Percentiles rank a stretch among this genome's conserved stretches.
Conservation (phyloP, 2,113 vertebrate genomes). For the Tyrannus savana region DNA sequence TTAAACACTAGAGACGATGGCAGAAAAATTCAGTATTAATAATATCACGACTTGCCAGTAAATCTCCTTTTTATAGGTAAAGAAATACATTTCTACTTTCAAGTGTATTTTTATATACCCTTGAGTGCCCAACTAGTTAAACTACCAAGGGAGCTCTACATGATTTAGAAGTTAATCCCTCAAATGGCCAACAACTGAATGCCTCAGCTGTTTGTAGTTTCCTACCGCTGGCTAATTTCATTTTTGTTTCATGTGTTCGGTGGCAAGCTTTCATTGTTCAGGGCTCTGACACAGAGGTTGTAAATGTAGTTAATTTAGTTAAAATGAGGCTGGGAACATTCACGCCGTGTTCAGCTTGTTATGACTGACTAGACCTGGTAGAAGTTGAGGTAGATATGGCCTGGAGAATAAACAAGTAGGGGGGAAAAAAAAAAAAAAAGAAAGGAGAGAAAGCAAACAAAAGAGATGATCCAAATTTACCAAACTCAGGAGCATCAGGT, state of each 20-base stretch:
- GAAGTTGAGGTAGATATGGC: neutral
- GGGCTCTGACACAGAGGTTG: conserved; percentile 69
- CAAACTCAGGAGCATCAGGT: neutral
- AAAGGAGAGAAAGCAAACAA: neutral
- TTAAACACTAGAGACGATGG: conserved; percentile 63
- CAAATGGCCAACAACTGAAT: conserved; percentile 81
- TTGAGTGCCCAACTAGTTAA: conserved; percentile 80
- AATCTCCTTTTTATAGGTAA: conserved; percentile 80
- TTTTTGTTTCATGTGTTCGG: conserved; percentile 79
- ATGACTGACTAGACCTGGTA: conserved; percentile 3
- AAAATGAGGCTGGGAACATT: conserved; percentile 69
- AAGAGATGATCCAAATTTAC: neutral
- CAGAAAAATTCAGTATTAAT: conserved; percentile 77
- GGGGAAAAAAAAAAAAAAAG: neutral
- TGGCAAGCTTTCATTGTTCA: conserved; percentile 74
- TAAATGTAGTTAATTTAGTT: conserved; percentile 77
- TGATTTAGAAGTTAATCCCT: conserved; percentile 87
- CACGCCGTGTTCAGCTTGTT: conserved; percentile 33
- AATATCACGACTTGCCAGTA: conserved; percentile 77
- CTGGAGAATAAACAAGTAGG: neutral
- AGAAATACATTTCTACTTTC: conserved; percentile 80
- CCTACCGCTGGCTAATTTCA: conserved; percentile 80
- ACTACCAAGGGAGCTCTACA: conserved; percentile 78
- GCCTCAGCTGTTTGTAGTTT: conserved; percentile 80
- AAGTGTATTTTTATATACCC: conserved; percentile 81